These are phyloP conservation scores for Cotesia glomerata DNA, from an alignment of 1,140 invertebrate species.

Conservation along the genomic window DNA sequence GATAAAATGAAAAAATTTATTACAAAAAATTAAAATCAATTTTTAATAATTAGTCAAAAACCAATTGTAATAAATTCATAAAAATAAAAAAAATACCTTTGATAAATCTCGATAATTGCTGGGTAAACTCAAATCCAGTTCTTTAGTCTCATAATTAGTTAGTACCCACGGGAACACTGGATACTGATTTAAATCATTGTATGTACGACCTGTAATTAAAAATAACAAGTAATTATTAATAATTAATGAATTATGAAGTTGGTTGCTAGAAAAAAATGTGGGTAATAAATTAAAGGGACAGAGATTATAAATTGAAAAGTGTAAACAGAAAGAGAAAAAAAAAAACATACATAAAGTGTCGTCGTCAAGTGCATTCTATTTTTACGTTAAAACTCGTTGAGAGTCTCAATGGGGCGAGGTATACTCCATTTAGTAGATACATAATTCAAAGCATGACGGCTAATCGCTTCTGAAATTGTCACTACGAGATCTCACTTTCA, in stretches of 20 bases:
- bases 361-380: slow-evolving; percentile 43
- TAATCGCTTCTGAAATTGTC: slow-evolving; percentile 63
- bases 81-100: slow-evolving; percentile 29
- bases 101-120: slow-evolving; percentile 98
- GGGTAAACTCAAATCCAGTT: slow-evolving; percentile 93
- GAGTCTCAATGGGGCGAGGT: slow-evolving; percentile 44
- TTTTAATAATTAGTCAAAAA: neutral
- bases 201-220: slow-evolving; percentile 85
- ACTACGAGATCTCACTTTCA: slow-evolving; percentile 53
- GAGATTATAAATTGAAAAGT: neutral
- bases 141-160: slow-evolving; percentile 96
- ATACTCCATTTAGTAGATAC: slow-evolving; percentile 50
- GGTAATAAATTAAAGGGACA: slow-evolving; percentile 1
- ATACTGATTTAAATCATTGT: slow-evolving; percentile 99
- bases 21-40: no score
- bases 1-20: no score
- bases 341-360: slow-evolving; percentile 12
- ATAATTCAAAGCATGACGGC: slow-evolving; percentile 60
- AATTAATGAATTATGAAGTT: neutral
- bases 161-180: slow-evolving; percentile 99
- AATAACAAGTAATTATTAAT: slow-evolving; percentile 9
- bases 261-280: neutral
- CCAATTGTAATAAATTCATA: neutral
- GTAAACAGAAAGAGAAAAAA: slow-evolving; percentile 9
- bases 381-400: slow-evolving; percentile 46